Base-by-base conservation (phyloP, 2,797 vertebrate genomes). In the Philypnodon macrostomus region DNA sequence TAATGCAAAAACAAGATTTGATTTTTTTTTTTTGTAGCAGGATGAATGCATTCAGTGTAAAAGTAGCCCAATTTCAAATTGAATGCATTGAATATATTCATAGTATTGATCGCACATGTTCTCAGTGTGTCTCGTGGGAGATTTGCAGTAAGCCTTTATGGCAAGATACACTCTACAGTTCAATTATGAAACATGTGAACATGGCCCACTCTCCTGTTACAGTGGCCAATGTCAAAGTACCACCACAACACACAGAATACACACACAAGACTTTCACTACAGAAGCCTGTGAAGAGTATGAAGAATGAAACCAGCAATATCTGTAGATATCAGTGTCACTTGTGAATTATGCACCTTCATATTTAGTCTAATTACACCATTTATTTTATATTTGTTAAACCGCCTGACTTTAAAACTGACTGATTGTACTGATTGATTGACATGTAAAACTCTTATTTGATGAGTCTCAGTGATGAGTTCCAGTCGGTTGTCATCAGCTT, bases 121-220 rank as follows among this genome's bases (percentile, higher is more conserved):
- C 47, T 41, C 35, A 2, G 8, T 23, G 52, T 27, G 45, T 72
- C 58, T 72, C 58, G 57, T 52, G 23, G 7, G 41, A 32, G 26
- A 15, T 49, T 16, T 11, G 21, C 17, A 40, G 11, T 47, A 45
- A 74, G 58, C 65, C 13, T 8, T 44, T 30, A 18, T 4, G 14
- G 13, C 34, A 38, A 47, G 16, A 39, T 37, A 15, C 23, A 38
- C 33, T 33, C 62, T 41, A 31, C 54, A 50, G 40, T 64, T 71
- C 73, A 21, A 73, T 63, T 37, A 38, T 45, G 49, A 47, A 45
- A 49, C 32, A 33, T 47, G 30, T 46, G 41, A 64, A 62, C 38
- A 27, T 7, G 19, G 29, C 41, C 36, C 24, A 13, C 24, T 23
- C 21, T 47, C 14, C 38, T 31, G 6, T 63, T 47, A 53, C 32